Evolutionary conservation across 2,888 invertebrate genomes (phyloP).

Genomic region (Lithosia quadra): DNA sequence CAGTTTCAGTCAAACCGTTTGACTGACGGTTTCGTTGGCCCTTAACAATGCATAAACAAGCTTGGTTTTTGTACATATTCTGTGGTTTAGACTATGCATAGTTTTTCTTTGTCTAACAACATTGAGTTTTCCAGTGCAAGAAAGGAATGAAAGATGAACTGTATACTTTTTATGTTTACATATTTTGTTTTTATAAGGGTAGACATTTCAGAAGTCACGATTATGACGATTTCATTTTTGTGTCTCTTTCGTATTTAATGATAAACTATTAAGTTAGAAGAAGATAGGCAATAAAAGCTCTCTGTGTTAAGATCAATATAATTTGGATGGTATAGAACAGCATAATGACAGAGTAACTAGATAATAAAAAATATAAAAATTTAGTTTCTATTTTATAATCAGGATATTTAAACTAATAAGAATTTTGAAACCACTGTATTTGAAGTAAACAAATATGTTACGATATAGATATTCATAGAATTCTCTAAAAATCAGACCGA

Average conservation of each 20-base stretch:
- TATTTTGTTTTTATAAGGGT: background rate
- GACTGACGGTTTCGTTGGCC: too few relatives aligned
- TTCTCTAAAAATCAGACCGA: constrained; percentile 9
- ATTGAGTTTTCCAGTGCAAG: background rate
- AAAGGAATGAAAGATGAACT: background rate
- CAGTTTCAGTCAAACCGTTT: too few relatives aligned
- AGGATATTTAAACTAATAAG: background rate
- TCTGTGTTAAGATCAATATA: background rate
- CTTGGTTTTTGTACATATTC: background rate
- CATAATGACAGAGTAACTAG: background rate
- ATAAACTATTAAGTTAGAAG: too few relatives aligned
- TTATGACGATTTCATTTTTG: background rate
- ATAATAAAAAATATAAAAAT: too few relatives aligned
- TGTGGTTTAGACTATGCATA: background rate
- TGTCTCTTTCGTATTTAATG: background rate
- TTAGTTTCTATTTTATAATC: constrained; percentile 2
- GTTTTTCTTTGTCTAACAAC: background rate
- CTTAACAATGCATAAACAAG: too few relatives aligned
- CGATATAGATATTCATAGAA: background rate
- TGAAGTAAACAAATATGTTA: background rate
- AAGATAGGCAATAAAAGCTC: background rate
- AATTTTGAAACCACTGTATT: background rate
- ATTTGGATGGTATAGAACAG: background rate
- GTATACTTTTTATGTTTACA: constrained; percentile 9
- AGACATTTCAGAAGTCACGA: background rate